A percentile compares a stretch with the other conserved stretches of the same genome.
Conservation (phyloP, 2,113 vertebrate species). For the Callaeas wilsoni region DNA sequence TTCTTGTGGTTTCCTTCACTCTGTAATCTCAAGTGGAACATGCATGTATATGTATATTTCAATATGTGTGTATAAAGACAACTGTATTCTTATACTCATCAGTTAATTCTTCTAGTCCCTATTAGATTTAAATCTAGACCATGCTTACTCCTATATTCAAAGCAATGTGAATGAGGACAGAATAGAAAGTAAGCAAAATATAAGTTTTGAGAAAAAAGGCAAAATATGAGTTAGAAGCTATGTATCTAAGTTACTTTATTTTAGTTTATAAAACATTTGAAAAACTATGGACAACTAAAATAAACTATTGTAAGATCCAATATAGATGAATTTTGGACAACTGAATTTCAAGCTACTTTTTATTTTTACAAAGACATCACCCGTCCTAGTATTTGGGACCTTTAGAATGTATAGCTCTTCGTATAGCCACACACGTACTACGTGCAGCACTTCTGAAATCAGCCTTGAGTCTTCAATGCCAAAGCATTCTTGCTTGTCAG, state of each 20-base stretch:
- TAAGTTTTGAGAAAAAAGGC: rapidly evolving
- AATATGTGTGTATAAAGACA: not conserved
- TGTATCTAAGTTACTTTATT: not conserved
- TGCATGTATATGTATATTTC: not conserved
- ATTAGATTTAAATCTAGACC: not conserved
- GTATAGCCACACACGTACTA: not conserved
- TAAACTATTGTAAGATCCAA: not conserved
- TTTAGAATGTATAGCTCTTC: not conserved
- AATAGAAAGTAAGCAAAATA: not conserved
- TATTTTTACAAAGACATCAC: not conserved
- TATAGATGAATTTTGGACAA: not conserved
- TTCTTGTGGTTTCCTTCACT: not conserved
- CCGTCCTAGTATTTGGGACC: not conserved
- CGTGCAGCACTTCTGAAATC: not conserved
- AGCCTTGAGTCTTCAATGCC: not conserved
- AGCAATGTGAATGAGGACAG: not conserved
- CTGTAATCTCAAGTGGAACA: not conserved
- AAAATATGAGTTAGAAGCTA: not conserved
- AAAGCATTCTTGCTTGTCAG: not conserved
- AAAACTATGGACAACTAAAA: not conserved
- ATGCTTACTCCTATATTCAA: not conserved
- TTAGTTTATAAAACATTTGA: not conserved
- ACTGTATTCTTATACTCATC: not conserved
- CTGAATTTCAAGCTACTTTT: not conserved
- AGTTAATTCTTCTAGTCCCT: not conserved